phyloP scores from a whole-genome alignment of 2,888 invertebrate genomes.

The Amblyjoppa proteus region DNA sequence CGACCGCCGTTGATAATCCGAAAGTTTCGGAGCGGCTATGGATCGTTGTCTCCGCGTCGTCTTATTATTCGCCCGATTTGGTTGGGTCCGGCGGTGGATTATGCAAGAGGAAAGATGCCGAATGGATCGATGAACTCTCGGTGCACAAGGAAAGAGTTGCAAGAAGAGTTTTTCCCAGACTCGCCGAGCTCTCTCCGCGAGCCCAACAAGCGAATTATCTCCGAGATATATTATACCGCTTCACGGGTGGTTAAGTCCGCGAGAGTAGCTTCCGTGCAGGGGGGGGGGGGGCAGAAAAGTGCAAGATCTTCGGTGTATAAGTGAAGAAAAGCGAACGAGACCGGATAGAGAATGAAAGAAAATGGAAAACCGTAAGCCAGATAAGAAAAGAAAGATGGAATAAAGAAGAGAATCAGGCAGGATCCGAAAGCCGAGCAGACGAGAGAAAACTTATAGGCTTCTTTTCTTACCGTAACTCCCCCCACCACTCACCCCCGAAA shows the following conservation, averaged over 20 bases:
- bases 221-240: constrained; percentile 80
- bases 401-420: background rate
- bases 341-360: constrained; percentile 67
- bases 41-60: constrained; percentile 1
- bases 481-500: background rate
- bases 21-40: background rate
- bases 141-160: constrained; percentile 48
- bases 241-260: constrained; percentile 83
- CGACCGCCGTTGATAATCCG: background rate
- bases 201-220: constrained; percentile 82
- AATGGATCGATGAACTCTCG: constrained; percentile 75
- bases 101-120: constrained; percentile 45
- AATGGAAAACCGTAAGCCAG: constrained; percentile 6
- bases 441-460: constrained; percentile 39
- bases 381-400: constrained; percentile 1
- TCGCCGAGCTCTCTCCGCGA: constrained; percentile 60
- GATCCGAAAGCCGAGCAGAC: constrained; percentile 10
- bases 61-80: background rate
- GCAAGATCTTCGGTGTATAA: constrained; percentile 36
- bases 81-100: constrained; percentile 10
- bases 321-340: constrained; percentile 54
- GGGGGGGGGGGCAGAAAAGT: constrained; percentile 22
- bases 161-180: constrained; percentile 29
- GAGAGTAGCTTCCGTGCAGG: constrained; percentile 69
- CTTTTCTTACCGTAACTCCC: constrained; percentile 59